Evolutionary conservation across 2,888 invertebrate genomes (phyloP), one percentile per base, ranked within the genome.

Genomic region (Catocala fraxini): DNA sequence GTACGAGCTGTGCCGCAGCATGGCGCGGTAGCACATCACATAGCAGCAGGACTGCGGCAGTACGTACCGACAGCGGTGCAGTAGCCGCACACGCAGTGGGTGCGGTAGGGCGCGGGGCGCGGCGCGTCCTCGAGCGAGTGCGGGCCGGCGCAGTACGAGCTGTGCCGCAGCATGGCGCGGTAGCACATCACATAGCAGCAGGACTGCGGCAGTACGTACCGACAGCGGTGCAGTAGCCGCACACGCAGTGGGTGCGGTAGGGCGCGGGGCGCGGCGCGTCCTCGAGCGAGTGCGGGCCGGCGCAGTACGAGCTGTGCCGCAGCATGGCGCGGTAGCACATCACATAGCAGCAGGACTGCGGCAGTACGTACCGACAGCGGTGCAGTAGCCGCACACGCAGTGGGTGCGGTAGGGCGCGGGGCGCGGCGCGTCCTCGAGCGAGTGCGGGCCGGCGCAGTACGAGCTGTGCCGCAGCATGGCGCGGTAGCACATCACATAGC

Each of bases 271-370:
- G 92, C 62, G 95, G 95, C 48, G 95, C 95, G 79, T 89, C 89
- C 82, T 93, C 93, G 0, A 93, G 79, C 77, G 90, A 98, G 87
- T 96, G 96, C 95, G 98, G 96, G 63, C 96, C 96, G 70, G 95
- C 95, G 71, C 96, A 96, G 84, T 96, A 94, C 11, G 92, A 92
- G 89, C 89, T 94, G 91, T 98, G 98, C 43, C 96, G 96, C 76
- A 97, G 95, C 95, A 97, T 97, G 3, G 97, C 97, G 68, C 96
- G 96, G 89, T 96, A 96, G 84, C 99, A 98, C 76, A 97, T 97
- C 1, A 25, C 3, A 25, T 25, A 25, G 3, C 3, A 25, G 25
- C 3, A 25, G 25, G 1, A 25, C 3, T 25, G 25, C 3, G 4
- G 25, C 25, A 25, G 25, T 39, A 52, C 61, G 35, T 0, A 62